Conservation (phyloP, 2,797 vertebrate genomes). For the Gymnopithys bicolor region DNA sequence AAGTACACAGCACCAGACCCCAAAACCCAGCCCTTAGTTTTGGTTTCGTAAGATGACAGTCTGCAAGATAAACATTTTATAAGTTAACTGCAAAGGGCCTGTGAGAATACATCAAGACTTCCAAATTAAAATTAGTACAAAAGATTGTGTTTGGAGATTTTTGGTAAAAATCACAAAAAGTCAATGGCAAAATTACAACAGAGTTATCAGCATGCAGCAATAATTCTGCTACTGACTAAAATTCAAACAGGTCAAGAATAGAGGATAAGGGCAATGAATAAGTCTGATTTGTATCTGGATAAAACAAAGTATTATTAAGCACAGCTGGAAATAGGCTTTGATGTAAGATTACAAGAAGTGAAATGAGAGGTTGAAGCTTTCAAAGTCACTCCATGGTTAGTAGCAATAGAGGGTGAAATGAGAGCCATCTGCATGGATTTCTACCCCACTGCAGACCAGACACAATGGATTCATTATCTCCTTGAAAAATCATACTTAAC, state of each 20-base stretch:
- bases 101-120: neutral
- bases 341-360: conserved; percentile 32
- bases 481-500: neutral
- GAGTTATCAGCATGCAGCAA: conserved; percentile 17
- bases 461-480: neutral
- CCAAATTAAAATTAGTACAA: neutral
- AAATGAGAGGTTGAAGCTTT: neutral
- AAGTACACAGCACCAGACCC: neutral
- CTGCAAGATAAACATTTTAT: neutral
- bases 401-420: conserved; percentile 6
- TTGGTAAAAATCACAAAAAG: neutral
- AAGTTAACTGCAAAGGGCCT: neutral
- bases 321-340: conserved; percentile 49
- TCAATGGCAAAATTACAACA: conserved; percentile 38
- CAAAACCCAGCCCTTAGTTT: neutral
- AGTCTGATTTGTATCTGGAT: conserved; percentile 47
- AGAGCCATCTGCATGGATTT: neutral
- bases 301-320: conserved; percentile 53
- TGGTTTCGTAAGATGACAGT: neutral
- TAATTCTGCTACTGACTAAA: conserved; percentile 41
- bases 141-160: neutral
- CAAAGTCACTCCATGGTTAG: neutral
- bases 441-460: neutral
- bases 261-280: conserved; percentile 28
- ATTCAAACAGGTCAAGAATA: conserved; percentile 55